phyloP scores from a whole-genome alignment of 2,113 vertebrate species.

The Bubo blakistoni region DNA sequence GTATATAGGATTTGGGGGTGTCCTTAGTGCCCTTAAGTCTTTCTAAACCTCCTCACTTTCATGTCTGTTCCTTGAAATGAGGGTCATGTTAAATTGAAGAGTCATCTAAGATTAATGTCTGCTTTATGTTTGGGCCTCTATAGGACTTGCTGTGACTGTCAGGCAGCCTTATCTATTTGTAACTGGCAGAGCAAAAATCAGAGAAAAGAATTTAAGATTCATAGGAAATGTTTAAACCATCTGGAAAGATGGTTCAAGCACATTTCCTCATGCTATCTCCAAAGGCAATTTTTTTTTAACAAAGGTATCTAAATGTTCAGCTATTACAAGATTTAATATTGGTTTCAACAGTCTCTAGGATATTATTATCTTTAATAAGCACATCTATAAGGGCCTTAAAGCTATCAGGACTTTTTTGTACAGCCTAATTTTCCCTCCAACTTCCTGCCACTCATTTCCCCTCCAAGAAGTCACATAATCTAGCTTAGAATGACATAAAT shows the following conservation, averaged over 20 bases:
- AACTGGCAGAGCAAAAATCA: neutral
- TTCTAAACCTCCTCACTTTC: neutral
- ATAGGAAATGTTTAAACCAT: neutral
- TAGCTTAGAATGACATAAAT: neutral
- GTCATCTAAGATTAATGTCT: neutral
- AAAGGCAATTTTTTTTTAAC: neutral
- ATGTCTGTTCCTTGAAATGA: neutral
- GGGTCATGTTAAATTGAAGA: neutral
- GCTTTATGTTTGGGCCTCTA: neutral
- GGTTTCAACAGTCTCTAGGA: neutral
- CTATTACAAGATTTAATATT: neutral
- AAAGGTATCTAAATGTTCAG: neutral
- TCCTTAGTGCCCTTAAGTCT: neutral
- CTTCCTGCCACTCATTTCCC: neutral
- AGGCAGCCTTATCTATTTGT: neutral
- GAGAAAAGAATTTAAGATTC: neutral
- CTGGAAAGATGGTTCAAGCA: neutral
- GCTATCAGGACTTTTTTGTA: neutral
- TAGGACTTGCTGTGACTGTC: neutral
- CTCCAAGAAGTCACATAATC: neutral
- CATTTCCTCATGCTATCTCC: neutral
- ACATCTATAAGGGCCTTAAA: neutral
- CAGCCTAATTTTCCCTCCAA: neutral
- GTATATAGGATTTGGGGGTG: accelerated
- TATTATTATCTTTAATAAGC: neutral